Evolutionary conservation across 2,888 invertebrate genomes (phyloP).

Genomic region (Opisthograptis luteolata): DNA sequence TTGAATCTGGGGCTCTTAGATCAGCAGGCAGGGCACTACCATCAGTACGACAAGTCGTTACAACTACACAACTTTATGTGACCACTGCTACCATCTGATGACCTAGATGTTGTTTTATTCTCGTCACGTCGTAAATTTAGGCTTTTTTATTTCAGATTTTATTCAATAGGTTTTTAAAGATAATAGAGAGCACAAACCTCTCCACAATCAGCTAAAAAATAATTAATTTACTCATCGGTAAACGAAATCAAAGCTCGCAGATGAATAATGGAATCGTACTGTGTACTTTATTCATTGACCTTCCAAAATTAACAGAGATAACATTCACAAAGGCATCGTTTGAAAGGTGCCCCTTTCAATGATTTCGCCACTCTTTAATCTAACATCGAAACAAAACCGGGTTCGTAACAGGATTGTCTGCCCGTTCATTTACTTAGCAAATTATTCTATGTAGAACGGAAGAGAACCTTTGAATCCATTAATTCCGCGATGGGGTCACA

Average conservation of each 20-base stretch:
- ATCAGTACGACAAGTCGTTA: no score
- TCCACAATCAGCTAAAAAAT: conserved; percentile 6
- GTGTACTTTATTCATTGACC: conserved; percentile 78
- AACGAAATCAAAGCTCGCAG: conserved; percentile 60
- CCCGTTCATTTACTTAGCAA: conserved; percentile 83
- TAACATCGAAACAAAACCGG: conserved; percentile 80
- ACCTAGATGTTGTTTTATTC: no score
- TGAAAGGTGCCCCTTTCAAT: conserved; percentile 74
- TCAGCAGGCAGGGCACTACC: no score
- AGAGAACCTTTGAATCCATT: conserved; percentile 84
- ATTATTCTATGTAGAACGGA: conserved; percentile 84
- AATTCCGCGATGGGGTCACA: conserved; percentile 81
- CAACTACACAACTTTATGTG: no score
- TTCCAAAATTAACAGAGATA: conserved; percentile 79
- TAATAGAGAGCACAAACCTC: not conserved
- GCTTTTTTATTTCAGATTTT: no score
- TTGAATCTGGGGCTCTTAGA: no score
- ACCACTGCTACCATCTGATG: no score
- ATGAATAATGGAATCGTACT: conserved; percentile 71
- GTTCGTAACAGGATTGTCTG: conserved; percentile 81
- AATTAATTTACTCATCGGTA: conserved; percentile 40
- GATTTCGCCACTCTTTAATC: conserved; percentile 79
- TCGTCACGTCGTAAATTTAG: no score
- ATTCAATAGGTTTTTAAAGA: not conserved
- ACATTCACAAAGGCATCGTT: conserved; percentile 68